These are phyloP conservation scores for Drosophila macrospina DNA, from an alignment of 2,888 invertebrate species.

Conservation along the genomic window DNA sequence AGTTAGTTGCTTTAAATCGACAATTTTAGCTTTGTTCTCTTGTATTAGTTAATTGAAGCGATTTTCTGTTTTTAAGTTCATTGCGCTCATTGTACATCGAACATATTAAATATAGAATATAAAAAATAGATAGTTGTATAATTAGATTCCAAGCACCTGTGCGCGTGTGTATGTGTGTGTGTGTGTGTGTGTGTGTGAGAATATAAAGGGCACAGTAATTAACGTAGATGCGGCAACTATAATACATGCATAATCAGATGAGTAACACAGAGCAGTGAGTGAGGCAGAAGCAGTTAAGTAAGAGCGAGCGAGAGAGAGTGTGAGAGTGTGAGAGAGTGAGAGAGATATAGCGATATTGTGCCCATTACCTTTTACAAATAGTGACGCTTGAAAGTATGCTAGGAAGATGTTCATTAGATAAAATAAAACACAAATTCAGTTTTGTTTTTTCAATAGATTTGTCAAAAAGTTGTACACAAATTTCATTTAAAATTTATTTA, in stretches of 20 bases:
- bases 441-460: conserved; percentile 66
- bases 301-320: conserved; percentile 13
- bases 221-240: conserved; percentile 28
- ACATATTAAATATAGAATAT: conserved; percentile 53
- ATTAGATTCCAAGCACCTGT: conserved; percentile 18
- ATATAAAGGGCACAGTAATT: conserved; percentile 45
- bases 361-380: conserved; percentile 32
- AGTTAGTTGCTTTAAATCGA: conserved; percentile 33
- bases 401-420: conserved; percentile 48
- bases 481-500: conserved; percentile 77
- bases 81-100: conserved; percentile 28
- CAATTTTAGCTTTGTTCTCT: conserved; percentile 53
- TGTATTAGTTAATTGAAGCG: conserved; percentile 53
- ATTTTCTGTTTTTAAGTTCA: conserved; percentile 40
- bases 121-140: conserved; percentile 51
- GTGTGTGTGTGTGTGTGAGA: conserved; percentile 11
- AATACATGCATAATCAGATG: conserved; percentile 18
- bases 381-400: conserved; percentile 70
- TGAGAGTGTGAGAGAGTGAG: background rate
- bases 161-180: conserved; percentile 12
- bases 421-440: conserved; percentile 70
- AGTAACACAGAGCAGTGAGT: conserved; percentile 6
- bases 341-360: background rate
- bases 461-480: conserved; percentile 73
- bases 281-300: conserved; percentile 9